phyloP scores from a whole-genome alignment of 2,888 invertebrate species.

The Halictus quadricinctus region DNA sequence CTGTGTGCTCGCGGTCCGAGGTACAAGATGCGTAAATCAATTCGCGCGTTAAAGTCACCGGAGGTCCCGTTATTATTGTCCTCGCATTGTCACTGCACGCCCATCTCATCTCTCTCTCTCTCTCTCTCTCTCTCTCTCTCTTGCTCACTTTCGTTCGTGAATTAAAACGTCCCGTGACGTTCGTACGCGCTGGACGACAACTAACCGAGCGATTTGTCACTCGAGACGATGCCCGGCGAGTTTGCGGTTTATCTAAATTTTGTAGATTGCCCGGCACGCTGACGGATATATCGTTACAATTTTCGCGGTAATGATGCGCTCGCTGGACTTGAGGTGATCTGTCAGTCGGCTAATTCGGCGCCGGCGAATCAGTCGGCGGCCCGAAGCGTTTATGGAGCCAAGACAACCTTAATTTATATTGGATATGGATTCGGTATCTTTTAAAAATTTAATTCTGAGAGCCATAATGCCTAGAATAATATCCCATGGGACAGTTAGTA shows the following conservation, averaged over 20 bases:
- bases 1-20: background rate
- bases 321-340: background rate
- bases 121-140: background rate
- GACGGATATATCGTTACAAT: slow-evolving; percentile 6
- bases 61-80: slow-evolving; percentile 12
- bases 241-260: slow-evolving; percentile 5
- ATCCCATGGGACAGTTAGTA: too few relatives aligned
- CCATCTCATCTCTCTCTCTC: background rate
- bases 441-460: too few relatives aligned
- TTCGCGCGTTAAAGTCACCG: slow-evolving; percentile 26
- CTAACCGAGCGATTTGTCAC: slow-evolving; percentile 48
- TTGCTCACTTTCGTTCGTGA: background rate
- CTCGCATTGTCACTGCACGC: background rate
- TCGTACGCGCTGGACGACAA: slow-evolving; percentile 30
- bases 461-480: too few relatives aligned
- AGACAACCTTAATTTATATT: background rate
- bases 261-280: background rate
- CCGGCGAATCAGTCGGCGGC: background rate
- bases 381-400: background rate
- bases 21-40: slow-evolving; percentile 34
- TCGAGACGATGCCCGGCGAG: slow-evolving; percentile 21
- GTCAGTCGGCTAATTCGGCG: background rate
- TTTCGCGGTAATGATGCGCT: background rate
- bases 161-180: slow-evolving; percentile 42
- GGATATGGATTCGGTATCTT: too few relatives aligned